These are phyloP conservation scores for Nothobranchius furzeri DNA, from an alignment of 2,113 vertebrate genomes.

Conservation along the genomic window DNA sequence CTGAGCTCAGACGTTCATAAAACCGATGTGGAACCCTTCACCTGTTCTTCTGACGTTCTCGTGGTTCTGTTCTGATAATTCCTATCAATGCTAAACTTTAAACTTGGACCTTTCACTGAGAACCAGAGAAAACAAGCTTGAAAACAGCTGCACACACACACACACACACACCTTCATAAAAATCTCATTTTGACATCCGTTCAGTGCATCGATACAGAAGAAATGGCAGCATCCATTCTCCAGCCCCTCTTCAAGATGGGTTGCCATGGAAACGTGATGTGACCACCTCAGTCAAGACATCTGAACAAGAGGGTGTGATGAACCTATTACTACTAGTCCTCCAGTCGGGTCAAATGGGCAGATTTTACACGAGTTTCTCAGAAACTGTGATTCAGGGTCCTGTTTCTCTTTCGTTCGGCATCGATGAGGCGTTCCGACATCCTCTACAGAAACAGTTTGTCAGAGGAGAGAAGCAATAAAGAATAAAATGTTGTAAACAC, in stretches of 20 bases:
- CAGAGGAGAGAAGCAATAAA: too few species aligned
- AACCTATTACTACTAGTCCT: not conserved
- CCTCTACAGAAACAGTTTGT: too few species aligned
- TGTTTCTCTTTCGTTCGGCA: not conserved
- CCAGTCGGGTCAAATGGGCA: fast-evolving
- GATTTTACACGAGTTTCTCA: not conserved
- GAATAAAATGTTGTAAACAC: too few species aligned
- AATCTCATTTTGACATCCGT: not conserved
- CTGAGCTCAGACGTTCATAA: too few species aligned
- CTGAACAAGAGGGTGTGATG: not conserved
- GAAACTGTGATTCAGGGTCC: not conserved
- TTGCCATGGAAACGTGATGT: constrained; percentile 56
- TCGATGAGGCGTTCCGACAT: too few species aligned
- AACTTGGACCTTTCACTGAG: too few species aligned
- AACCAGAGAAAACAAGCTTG: not conserved
- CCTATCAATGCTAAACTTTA: too few species aligned
- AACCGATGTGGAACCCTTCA: too few species aligned
- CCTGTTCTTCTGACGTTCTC: too few species aligned
- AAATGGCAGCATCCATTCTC: not conserved
- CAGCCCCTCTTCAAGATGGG: constrained; percentile 11
- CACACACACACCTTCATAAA: too few species aligned
- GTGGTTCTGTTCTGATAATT: too few species aligned
- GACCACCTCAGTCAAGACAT: constrained; percentile 11
- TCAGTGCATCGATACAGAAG: not conserved
- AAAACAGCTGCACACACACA: not conserved